A percentile compares a stretch with the other conserved stretches of the same genome.
These are phyloP conservation scores for Pseudococcus longispinus DNA, from an alignment of 2,888 invertebrate genomes.

Conservation along the genomic window DNA sequence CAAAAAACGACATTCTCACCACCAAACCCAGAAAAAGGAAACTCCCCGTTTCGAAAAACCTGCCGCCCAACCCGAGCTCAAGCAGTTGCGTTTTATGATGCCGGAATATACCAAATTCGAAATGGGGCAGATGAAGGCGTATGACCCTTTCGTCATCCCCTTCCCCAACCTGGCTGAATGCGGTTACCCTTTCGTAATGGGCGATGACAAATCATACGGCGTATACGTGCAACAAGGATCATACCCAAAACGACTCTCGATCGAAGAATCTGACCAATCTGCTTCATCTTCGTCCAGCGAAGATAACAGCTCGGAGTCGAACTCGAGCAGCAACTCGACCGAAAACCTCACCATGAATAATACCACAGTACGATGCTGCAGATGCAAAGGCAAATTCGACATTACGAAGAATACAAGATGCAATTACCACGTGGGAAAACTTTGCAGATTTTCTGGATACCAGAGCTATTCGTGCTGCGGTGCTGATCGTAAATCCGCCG, in stretches of 20 bases:
- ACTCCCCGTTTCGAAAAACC: neutral
- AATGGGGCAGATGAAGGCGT: neutral
- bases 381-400: neutral
- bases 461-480: slow-evolving; percentile 72
- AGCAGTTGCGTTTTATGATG: neutral
- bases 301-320: neutral
- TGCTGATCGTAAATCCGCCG: slow-evolving; percentile 65
- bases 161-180: neutral
- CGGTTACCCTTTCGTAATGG: slow-evolving; percentile 4
- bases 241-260: neutral
- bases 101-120: slow-evolving; percentile 26
- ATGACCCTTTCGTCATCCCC: neutral
- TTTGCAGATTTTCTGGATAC: slow-evolving; percentile 63
- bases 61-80: neutral
- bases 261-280: neutral
- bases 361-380: neutral
- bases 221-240: neutral
- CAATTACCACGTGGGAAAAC: slow-evolving; percentile 87
- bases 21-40: neutral
- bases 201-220: neutral
- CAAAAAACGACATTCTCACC: neutral
- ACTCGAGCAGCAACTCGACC: neutral
- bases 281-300: neutral
- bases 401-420: slow-evolving; percentile 67
- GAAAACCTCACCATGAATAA: neutral